These are phyloP conservation scores for Drosophila miranda DNA, from an alignment of 1,140 invertebrate genomes.

Conservation along the genomic window DNA sequence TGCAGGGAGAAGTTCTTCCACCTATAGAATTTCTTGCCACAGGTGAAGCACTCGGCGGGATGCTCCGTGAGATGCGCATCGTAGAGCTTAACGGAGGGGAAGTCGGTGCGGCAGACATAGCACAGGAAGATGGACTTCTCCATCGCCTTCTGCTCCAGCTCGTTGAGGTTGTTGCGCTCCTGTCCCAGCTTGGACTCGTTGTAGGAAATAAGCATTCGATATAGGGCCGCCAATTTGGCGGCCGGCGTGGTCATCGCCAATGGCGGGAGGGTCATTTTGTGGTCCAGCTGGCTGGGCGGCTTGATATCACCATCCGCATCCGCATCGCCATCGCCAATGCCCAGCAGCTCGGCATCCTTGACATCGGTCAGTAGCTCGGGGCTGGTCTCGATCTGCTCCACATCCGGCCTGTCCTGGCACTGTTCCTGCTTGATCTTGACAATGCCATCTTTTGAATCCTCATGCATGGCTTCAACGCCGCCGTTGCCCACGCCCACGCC, in stretches of 20 bases:
- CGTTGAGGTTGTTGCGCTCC: slow-evolving; percentile 68
- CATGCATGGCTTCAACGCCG: slow-evolving; percentile 17
- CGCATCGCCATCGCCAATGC: slow-evolving; percentile 26
- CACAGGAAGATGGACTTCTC: slow-evolving; percentile 82
- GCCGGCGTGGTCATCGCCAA: slow-evolving; percentile 68
- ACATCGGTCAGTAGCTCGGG: slow-evolving; percentile 58
- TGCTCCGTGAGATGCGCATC: slow-evolving; percentile 89
- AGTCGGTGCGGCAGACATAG: slow-evolving; percentile 84
- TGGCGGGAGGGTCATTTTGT: slow-evolving; percentile 53
- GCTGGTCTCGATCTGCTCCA: slow-evolving; percentile 45
- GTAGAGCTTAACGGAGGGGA: slow-evolving; percentile 83
- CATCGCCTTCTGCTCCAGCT: slow-evolving; percentile 75
- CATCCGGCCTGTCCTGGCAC: slow-evolving; percentile 55
- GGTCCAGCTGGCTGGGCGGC: slow-evolving; percentile 54
- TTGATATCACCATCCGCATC: slow-evolving; percentile 52
- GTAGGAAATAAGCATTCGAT: slow-evolving; percentile 76
- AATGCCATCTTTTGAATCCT: slow-evolving; percentile 75
- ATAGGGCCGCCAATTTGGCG: slow-evolving; percentile 70
- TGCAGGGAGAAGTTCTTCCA: slow-evolving; percentile 89
- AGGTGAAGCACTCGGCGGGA: slow-evolving; percentile 90
- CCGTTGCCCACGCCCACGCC: slow-evolving; percentile 5
- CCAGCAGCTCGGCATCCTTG: slow-evolving; percentile 56
- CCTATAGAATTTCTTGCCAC: slow-evolving; percentile 90
- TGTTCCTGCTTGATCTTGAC: slow-evolving; percentile 78
- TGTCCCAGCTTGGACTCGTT: slow-evolving; percentile 78